Percentiles rank a stretch among this genome's conserved stretches.
phyloP scores from a whole-genome alignment of 2,888 invertebrate genomes.

The Corbicula japonica region DNA sequence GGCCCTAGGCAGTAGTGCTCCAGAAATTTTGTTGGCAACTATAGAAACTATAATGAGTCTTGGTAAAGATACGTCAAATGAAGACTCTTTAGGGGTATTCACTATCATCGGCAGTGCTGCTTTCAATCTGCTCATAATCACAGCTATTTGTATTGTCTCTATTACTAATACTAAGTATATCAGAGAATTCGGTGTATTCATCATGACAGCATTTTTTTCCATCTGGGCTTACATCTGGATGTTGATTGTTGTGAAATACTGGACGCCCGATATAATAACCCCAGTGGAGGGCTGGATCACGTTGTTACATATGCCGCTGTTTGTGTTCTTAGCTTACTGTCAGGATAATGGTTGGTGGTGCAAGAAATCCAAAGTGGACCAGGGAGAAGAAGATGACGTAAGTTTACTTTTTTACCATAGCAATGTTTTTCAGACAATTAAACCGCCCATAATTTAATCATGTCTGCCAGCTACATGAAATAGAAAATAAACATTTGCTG shows the following conservation, averaged over 20 bases:
- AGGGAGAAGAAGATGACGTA: constrained; percentile 62
- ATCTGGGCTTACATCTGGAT: constrained; percentile 86
- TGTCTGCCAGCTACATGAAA: background rate
- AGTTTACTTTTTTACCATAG: constrained; percentile 25
- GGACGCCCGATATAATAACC: constrained; percentile 79
- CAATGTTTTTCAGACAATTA: background rate
- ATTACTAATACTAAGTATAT: constrained; percentile 79
- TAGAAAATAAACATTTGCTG: too few relatives aligned
- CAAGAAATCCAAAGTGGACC: constrained; percentile 69
- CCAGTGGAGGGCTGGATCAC: constrained; percentile 85
- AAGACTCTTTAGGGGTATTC: constrained; percentile 83
- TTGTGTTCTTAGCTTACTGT: constrained; percentile 83
- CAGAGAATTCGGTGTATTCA: constrained; percentile 83
- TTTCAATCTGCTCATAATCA: constrained; percentile 85
- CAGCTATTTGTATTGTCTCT: constrained; percentile 82
- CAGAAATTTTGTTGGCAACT: constrained; percentile 84
- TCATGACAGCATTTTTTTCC: constrained; percentile 83
- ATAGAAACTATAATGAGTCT: constrained; percentile 74
- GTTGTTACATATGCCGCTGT: constrained; percentile 81
- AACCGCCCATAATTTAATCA: background rate
- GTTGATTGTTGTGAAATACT: constrained; percentile 80
- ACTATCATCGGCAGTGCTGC: constrained; percentile 85
- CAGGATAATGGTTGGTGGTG: constrained; percentile 83
- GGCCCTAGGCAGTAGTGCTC: constrained; percentile 85
- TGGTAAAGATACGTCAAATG: constrained; percentile 48